Evolutionary conservation across 2,888 invertebrate genomes (phyloP).

Genomic region (Xestobium rufovillosum): DNA sequence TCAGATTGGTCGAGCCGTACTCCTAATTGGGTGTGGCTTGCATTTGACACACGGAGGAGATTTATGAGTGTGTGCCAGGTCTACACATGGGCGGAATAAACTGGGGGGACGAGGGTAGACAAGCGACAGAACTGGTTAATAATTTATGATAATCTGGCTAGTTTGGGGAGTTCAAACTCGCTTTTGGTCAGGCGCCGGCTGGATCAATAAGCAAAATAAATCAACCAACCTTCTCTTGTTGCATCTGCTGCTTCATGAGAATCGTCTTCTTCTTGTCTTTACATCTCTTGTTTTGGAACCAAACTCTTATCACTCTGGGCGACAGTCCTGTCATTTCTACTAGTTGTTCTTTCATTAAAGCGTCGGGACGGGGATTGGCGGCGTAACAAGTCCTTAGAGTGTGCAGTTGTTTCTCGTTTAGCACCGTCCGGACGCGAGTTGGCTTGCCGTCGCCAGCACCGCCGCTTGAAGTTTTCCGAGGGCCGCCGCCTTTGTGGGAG

Average conservation of each 20-base stretch:
- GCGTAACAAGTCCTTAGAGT: slow-evolving; percentile 96
- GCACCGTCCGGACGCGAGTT: slow-evolving; percentile 95
- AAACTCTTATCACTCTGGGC: slow-evolving; percentile 95
- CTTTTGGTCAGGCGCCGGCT: too few relatives aligned
- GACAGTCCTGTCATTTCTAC: slow-evolving; percentile 98
- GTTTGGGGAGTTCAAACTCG: too few relatives aligned
- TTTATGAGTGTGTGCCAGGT: too few relatives aligned
- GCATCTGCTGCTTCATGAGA: slow-evolving; percentile 95
- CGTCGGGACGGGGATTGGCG: slow-evolving; percentile 96
- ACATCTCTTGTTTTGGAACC: slow-evolving; percentile 99
- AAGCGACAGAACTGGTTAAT: too few relatives aligned
- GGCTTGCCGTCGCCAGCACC: slow-evolving; percentile 83
- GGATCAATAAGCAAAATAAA: slow-evolving; percentile 5
- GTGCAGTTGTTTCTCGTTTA: slow-evolving; percentile 97
- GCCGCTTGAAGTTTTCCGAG: slow-evolving; percentile 37
- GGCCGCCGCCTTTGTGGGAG: slow-evolving; percentile 72
- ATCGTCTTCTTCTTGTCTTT: slow-evolving; percentile 97
- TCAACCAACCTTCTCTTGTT: slow-evolving; percentile 85
- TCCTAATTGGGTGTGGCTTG: too few relatives aligned
- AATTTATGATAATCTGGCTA: too few relatives aligned
- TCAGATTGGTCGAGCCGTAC: too few relatives aligned
- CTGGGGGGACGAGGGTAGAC: too few relatives aligned
- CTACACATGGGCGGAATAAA: too few relatives aligned
- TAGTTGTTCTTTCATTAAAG: slow-evolving; percentile 97
- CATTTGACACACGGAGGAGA: too few relatives aligned